These are phyloP conservation scores for Cossypha caffra DNA, from an alignment of 2,797 vertebrate genomes.

Conservation along the genomic window DNA sequence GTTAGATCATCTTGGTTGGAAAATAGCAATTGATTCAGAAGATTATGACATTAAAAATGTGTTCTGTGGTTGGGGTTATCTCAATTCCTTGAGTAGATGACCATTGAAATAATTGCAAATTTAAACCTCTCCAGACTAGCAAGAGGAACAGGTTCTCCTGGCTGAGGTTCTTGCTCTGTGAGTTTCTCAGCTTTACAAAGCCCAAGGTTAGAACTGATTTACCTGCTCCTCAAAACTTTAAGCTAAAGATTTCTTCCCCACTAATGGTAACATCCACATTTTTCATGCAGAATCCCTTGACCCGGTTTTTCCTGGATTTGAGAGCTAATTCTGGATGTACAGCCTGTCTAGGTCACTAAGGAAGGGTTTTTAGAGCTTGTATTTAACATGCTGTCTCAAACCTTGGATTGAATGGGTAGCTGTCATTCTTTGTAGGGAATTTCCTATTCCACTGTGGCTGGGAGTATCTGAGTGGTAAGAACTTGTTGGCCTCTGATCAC, in stretches of 20 bases:
- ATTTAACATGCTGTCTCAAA: not conserved
- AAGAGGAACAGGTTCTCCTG: not conserved
- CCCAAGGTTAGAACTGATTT: not conserved
- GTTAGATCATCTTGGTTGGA: not conserved
- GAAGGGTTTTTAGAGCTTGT: not conserved
- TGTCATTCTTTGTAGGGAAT: constrained; percentile 57
- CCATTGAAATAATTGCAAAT: not conserved
- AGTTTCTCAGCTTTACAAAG: not conserved
- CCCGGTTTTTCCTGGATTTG: not conserved
- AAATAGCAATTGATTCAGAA: not conserved
- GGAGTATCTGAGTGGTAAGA: constrained; percentile 64
- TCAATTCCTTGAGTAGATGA: not conserved
- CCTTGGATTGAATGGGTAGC: constrained; percentile 17
- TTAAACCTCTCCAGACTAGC: not conserved
- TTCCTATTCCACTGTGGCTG: constrained; percentile 49
- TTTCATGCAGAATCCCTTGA: not conserved
- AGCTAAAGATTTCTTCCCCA: not conserved
- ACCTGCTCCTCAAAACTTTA: not conserved
- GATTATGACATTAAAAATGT: not conserved
- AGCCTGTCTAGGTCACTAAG: not conserved
- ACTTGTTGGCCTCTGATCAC: constrained; percentile 20
- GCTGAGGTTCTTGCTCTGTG: not conserved
- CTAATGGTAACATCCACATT: accelerated
- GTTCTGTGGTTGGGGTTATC: not conserved
- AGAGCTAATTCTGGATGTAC: not conserved